Conservation (phyloP, 2,113 vertebrate species). For the Perca flavescens region DNA sequence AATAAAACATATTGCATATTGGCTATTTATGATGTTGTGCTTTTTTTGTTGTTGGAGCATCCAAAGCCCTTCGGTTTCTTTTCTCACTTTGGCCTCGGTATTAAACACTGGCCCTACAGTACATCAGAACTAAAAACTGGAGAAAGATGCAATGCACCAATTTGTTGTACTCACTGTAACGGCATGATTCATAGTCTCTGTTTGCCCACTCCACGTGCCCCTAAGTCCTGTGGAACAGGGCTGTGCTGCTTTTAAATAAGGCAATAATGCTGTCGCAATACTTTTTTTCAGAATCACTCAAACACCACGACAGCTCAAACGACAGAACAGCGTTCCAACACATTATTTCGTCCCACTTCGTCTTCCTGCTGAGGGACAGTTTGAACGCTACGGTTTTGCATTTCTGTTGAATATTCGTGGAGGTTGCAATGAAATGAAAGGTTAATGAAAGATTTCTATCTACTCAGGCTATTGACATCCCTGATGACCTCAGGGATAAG, state of each 20-base stretch:
- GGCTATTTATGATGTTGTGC: slow-evolving; percentile 46
- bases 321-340: background rate
- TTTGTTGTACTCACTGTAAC: slow-evolving; percentile 40
- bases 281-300: background rate
- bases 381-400: slow-evolving; percentile 10
- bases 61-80: slow-evolving; percentile 3
- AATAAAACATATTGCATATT: slow-evolving; percentile 50
- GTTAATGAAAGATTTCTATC: slow-evolving; percentile 75
- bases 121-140: slow-evolving; percentile 3
- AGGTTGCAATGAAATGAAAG: slow-evolving; percentile 50
- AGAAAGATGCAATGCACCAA: slow-evolving; percentile 41
- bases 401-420: slow-evolving; percentile 52
- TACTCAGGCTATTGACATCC: slow-evolving; percentile 59
- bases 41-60: slow-evolving; percentile 32
- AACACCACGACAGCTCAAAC: slow-evolving; percentile 17
- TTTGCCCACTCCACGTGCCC: slow-evolving; percentile 35
- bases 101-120: slow-evolving; percentile 17
- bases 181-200: slow-evolving; percentile 48
- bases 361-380: slow-evolving; percentile 18
- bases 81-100: slow-evolving; percentile 10
- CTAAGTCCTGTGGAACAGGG: slow-evolving; percentile 24
- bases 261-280: background rate
- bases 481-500: slow-evolving; percentile 66
- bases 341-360: background rate
- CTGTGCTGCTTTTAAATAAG: slow-evolving; percentile 41